Conservation (phyloP, 2,113 vertebrate species). For the Anarhynchus alexandrinus region DNA sequence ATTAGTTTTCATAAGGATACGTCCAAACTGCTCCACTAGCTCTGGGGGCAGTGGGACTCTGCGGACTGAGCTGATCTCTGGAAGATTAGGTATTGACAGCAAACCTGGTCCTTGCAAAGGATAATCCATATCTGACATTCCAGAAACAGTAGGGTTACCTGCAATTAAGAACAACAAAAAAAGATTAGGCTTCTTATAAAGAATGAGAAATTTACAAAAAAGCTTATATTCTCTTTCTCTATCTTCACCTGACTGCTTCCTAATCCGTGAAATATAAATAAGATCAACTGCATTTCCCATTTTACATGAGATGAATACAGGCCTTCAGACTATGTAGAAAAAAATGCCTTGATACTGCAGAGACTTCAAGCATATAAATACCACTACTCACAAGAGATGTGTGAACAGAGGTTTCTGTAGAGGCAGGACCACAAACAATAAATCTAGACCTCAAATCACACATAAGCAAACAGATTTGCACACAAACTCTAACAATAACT, state of each 20-base stretch:
- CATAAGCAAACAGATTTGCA: not conserved
- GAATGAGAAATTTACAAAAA: not conserved
- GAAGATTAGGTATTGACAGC: conserved; percentile 88
- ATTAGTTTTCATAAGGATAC: conserved; percentile 84
- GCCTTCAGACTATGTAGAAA: not conserved
- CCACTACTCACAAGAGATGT: rapidly evolving
- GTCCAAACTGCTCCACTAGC: conserved; percentile 95
- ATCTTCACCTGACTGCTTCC: not conserved
- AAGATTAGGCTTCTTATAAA: not conserved
- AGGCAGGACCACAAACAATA: not conserved
- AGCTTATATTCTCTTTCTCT: not conserved
- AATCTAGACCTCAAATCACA: not conserved
- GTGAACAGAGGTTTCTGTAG: not conserved
- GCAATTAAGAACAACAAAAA: conserved; percentile 2
- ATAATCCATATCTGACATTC: conserved; percentile 97
- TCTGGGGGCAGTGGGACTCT: conserved; percentile 93
- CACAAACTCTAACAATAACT: not conserved
- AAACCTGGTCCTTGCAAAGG: conserved; percentile 92
- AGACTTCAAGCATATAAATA: not conserved
- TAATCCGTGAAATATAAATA: not conserved
- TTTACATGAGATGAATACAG: not conserved
- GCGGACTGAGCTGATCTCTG: conserved; percentile 89
- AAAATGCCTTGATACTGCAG: not conserved
- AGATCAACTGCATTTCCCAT: not conserved
- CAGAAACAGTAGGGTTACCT: conserved; percentile 92